phyloP scores from a whole-genome alignment of 2,888 invertebrate genomes.

The Thymelicus sylvestris region DNA sequence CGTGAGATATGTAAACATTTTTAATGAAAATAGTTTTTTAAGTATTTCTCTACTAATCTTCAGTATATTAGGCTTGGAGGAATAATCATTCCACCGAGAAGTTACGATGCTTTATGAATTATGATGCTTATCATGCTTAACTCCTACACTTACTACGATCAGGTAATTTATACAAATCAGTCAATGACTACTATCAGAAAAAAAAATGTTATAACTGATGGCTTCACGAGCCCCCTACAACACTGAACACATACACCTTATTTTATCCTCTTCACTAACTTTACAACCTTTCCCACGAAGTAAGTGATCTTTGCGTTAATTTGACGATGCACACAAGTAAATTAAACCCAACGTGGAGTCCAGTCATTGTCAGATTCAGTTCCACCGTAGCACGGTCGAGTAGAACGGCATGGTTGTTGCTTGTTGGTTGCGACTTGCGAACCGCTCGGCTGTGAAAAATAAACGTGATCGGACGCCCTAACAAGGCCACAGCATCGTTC shows the following conservation, averaged over 20 bases:
- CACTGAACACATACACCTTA: background rate
- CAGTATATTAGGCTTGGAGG: too few species aligned
- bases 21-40: background rate
- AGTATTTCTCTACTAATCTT: too few species aligned
- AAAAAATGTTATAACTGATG: too few species aligned
- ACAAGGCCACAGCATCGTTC: conserved; percentile 60
- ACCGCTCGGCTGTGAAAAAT: conserved; percentile 51
- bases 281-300: background rate
- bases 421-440: conserved; percentile 8
- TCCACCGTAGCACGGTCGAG: conserved; percentile 9
- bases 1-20: conserved; percentile 1
- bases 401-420: conserved; percentile 12
- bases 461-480: conserved; percentile 62
- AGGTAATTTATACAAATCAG: too few species aligned
- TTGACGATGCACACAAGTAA: background rate
- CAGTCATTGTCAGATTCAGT: conserved; percentile 7
- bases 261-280: background rate
- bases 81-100: too few species aligned
- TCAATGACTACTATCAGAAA: too few species aligned
- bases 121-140: too few species aligned
- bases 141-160: too few species aligned
- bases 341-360: conserved; percentile 1
- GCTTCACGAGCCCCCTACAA: too few species aligned
- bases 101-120: too few species aligned
- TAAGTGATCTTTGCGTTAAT: background rate